Percentiles rank a stretch among this genome's conserved stretches.
phyloP scores from a whole-genome alignment of 2,797 vertebrate genomes.

The Sebastes matsubarae region DNA sequence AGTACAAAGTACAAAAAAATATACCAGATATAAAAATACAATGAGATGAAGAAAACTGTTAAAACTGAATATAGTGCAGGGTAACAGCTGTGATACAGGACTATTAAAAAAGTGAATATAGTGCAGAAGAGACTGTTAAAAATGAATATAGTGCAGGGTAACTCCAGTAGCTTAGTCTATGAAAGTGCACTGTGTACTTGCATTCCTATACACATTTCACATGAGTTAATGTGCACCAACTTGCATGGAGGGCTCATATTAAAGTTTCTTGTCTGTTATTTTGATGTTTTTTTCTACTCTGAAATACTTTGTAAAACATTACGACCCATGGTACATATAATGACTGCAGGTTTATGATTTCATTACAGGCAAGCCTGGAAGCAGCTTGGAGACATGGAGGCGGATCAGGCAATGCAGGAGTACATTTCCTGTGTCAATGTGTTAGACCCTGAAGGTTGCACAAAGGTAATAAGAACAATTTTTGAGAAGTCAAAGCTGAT shows the following conservation, averaged over 20 bases:
- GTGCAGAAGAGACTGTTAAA: too few species aligned
- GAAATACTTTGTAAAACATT: not conserved
- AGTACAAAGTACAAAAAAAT: too few species aligned
- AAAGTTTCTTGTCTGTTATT: not conserved
- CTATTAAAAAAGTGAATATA: too few species aligned
- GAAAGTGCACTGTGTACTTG: too few species aligned
- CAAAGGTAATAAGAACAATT: constrained; percentile 84
- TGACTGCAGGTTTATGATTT: not conserved
- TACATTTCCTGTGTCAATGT: constrained; percentile 90
- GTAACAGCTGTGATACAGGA: too few species aligned
- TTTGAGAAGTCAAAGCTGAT: not conserved
- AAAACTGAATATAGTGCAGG: too few species aligned
- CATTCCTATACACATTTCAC: too few species aligned
- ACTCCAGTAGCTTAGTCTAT: too few species aligned
- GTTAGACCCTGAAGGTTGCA: constrained; percentile 90
- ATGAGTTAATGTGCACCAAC: not conserved
- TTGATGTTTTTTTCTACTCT: not conserved
- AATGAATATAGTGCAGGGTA: too few species aligned
- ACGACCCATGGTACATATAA: not conserved
- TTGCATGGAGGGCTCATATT: not conserved
- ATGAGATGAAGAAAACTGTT: too few species aligned
- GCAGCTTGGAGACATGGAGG: constrained; percentile 90
- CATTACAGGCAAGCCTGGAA: constrained; percentile 95
- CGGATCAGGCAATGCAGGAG: constrained; percentile 93
- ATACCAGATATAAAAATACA: too few species aligned